Percentiles rank a stretch among this genome's conserved stretches.
These are phyloP conservation scores for Spatulosminthurus flaviceps DNA, from an alignment of 2,888 invertebrate genomes.

Conservation along the genomic window DNA sequence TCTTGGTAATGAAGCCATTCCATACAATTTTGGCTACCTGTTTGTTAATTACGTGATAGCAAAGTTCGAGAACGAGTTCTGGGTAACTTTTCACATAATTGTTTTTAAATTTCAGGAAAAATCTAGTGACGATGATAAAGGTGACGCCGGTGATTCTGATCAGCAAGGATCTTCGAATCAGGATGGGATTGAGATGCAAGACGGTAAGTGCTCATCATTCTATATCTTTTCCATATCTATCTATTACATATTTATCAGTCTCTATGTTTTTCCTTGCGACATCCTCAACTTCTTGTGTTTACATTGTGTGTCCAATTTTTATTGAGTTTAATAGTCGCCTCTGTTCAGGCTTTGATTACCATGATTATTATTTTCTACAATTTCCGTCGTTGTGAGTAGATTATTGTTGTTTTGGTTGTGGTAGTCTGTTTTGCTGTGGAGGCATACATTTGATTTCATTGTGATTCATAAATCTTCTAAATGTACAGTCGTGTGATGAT, in stretches of 20 bases:
- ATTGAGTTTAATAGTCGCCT: conserved; percentile 9
- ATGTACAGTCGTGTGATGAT: neutral
- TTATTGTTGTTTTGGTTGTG: neutral
- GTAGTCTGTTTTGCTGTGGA: neutral
- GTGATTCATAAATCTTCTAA: neutral
- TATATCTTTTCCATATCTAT: conserved; percentile 1
- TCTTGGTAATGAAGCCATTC: neutral
- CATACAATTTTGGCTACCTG: too few relatives aligned
- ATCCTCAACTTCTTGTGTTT: conserved; percentile 19
- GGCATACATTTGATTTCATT: neutral
- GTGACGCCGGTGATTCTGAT: conserved; percentile 59
- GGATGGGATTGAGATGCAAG: conserved; percentile 62
- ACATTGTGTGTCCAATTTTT: conserved; percentile 9
- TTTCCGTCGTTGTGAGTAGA: neutral
- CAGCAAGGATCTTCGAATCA: conserved; percentile 59
- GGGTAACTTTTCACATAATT: too few relatives aligned
- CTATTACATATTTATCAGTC: neutral
- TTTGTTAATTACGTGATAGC: too few relatives aligned
- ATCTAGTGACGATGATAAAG: conserved; percentile 63
- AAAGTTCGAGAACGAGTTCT: too few relatives aligned
- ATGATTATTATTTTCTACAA: neutral
- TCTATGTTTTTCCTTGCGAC: conserved; percentile 19
- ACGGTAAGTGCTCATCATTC: conserved; percentile 58
- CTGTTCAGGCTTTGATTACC: conserved; percentile 2
- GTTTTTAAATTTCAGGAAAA: conserved; percentile 57